phyloP scores from a whole-genome alignment of 2,888 invertebrate genomes.

The Pristionchus fissidentatus region DNA sequence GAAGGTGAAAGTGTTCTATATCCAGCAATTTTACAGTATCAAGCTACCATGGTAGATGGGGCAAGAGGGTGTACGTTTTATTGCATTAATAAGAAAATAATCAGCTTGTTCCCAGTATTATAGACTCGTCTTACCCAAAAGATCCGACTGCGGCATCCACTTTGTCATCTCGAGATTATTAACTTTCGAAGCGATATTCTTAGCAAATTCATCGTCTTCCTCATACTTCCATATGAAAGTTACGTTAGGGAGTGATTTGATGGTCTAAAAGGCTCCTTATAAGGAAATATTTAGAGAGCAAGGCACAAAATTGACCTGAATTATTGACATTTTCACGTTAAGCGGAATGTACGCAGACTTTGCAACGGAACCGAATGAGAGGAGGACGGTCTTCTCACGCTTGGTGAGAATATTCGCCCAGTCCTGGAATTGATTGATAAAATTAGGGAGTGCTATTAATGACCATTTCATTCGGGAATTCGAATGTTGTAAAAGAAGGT shows the following conservation, averaged over 20 bases:
- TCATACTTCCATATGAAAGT: conserved; percentile 15
- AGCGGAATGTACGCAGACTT: background rate
- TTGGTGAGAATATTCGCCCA: background rate
- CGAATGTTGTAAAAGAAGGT: too few relatives aligned
- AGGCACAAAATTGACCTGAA: background rate
- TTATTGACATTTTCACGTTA: background rate
- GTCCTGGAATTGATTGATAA: conserved; percentile 10
- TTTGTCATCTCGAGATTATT: background rate
- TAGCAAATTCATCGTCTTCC: background rate
- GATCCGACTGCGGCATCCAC: background rate
- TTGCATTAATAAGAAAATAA: too few relatives aligned
- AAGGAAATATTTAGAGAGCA: background rate
- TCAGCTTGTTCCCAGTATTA: too few relatives aligned
- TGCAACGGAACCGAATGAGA: conserved; percentile 7
- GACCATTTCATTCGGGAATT: too few relatives aligned
- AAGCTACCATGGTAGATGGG: too few relatives aligned
- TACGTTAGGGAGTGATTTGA: background rate
- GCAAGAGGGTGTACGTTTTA: too few relatives aligned
- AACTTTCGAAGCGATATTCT: background rate
- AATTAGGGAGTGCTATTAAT: too few relatives aligned
- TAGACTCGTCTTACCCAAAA: background rate
- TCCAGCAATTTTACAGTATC: too few relatives aligned
- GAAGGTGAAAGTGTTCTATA: too few relatives aligned
- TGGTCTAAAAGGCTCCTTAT: background rate
- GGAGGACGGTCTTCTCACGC: background rate